A percentile compares a stretch with the other conserved stretches of the same genome.
Conservation (phyloP, 2,888 invertebrate genomes). For the Brachyopa scutellaris region DNA sequence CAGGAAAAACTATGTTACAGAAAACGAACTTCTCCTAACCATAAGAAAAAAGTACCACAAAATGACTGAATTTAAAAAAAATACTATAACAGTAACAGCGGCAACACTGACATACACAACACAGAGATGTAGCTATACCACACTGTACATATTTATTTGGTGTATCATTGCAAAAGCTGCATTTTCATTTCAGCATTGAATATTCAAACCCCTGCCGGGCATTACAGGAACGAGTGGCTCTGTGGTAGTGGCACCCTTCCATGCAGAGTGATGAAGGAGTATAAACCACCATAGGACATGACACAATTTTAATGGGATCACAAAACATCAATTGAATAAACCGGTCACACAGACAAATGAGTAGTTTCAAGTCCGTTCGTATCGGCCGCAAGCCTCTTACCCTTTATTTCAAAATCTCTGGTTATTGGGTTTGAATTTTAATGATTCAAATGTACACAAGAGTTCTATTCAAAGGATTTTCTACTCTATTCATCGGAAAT, state of each 20-base stretch:
- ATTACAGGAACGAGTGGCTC: slow-evolving; percentile 6
- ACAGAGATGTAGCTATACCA: not conserved
- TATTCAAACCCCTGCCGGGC: not conserved
- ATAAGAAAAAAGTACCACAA: too few relatives aligned
- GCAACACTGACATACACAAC: too few relatives aligned
- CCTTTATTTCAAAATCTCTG: slow-evolving; percentile 21
- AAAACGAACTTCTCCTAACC: too few relatives aligned
- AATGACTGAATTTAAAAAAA: too few relatives aligned
- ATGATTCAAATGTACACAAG: too few relatives aligned
- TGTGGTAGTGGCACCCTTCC: slow-evolving; percentile 18
- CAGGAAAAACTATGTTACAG: too few relatives aligned
- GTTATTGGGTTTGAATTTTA: slow-evolving; percentile 35
- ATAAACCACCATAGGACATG: slow-evolving; percentile 26
- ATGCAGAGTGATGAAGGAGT: slow-evolving; percentile 1
- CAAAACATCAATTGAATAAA: slow-evolving; percentile 62
- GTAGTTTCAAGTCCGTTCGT: not conserved
- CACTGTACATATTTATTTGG: slow-evolving; percentile 24
- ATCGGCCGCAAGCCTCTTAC: not conserved
- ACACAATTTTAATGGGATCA: slow-evolving; percentile 60
- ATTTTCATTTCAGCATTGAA: slow-evolving; percentile 28
- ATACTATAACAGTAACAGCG: too few relatives aligned
- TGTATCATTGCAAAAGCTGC: slow-evolving; percentile 30
- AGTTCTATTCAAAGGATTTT: too few relatives aligned
- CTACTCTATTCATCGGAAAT: not conserved
- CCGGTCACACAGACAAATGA: slow-evolving; percentile 37